These are phyloP conservation scores for Formica aserva DNA, from an alignment of 2,888 invertebrate species.

Conservation along the genomic window DNA sequence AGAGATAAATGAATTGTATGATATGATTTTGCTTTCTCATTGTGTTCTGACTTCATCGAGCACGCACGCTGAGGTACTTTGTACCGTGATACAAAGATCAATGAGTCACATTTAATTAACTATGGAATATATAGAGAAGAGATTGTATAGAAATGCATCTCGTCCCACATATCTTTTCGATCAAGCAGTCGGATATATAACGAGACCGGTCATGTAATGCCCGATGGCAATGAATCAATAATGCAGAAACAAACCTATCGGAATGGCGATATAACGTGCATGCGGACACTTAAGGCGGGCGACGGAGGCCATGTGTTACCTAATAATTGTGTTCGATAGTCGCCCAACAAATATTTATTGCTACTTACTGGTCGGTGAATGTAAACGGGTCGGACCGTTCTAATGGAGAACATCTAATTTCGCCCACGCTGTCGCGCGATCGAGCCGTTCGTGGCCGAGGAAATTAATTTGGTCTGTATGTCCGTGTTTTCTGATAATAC, in stretches of 20 bases:
- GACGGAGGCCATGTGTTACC: constrained; percentile 75
- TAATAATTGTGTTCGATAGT: constrained; percentile 73
- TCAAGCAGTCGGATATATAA: constrained; percentile 20
- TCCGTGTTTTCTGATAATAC: constrained; percentile 1
- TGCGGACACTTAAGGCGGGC: constrained; percentile 70
- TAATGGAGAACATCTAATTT: constrained; percentile 70
- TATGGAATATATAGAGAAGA: neutral
- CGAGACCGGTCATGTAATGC: constrained; percentile 40
- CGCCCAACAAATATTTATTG: constrained; percentile 74
- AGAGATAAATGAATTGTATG: neutral
- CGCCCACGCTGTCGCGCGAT: constrained; percentile 33
- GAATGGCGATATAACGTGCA: constrained; percentile 76
- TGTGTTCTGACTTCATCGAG: neutral
- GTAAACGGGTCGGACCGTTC: constrained; percentile 63
- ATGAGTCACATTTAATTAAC: constrained; percentile 17
- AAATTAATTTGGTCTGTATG: constrained; percentile 57
- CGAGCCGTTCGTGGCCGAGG: neutral
- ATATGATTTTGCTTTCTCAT: neutral
- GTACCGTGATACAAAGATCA: neutral
- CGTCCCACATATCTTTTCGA: neutral
- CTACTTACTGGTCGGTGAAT: constrained; percentile 61
- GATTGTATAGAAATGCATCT: constrained; percentile 12
- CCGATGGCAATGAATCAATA: constrained; percentile 69
- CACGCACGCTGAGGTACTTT: neutral
- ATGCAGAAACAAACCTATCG: constrained; percentile 68